phyloP scores from a whole-genome alignment of 2,888 invertebrate species.

The Hirtodrosophila histrioides region DNA sequence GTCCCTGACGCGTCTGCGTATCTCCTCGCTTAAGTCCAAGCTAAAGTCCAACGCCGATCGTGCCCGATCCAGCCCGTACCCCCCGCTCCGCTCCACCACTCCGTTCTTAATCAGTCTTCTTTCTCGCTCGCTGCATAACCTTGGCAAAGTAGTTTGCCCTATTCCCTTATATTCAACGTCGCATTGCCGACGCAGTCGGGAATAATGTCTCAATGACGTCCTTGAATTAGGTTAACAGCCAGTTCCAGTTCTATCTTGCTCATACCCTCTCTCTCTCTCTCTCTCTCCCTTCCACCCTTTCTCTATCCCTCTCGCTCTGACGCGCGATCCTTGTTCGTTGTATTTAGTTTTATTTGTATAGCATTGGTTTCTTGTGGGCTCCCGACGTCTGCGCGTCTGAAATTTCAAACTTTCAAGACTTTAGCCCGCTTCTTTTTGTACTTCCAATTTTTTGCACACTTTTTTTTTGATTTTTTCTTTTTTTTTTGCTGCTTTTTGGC shows the following conservation, averaged over 20 bases:
- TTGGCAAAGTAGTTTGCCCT: conserved; percentile 83
- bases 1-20: not conserved
- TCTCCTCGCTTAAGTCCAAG: conserved; percentile 19
- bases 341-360: conserved; percentile 55
- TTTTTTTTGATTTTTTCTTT: conserved; percentile 10
- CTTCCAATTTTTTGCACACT: conserved; percentile 24
- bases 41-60: conserved; percentile 33
- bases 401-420: conserved; percentile 73
- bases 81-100: not conserved
- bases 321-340: conserved; percentile 58
- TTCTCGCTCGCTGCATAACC: conserved; percentile 53
- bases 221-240: conserved; percentile 83
- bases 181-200: conserved; percentile 44
- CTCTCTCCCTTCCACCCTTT: not conserved
- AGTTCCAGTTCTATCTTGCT: conserved; percentile 44
- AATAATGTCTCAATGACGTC: conserved; percentile 82
- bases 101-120: conserved; percentile 2
- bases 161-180: conserved; percentile 79
- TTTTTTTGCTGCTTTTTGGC: conserved; percentile 13
- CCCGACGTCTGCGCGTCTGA: conserved; percentile 74
- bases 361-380: conserved; percentile 41
- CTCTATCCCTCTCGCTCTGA: conserved; percentile 6
- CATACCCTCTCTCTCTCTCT: not conserved
- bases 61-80: conserved; percentile 6
- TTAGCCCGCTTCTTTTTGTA: conserved; percentile 22